phyloP scores from a whole-genome alignment of 2,797 vertebrate species.

The Melanitta fusca region DNA sequence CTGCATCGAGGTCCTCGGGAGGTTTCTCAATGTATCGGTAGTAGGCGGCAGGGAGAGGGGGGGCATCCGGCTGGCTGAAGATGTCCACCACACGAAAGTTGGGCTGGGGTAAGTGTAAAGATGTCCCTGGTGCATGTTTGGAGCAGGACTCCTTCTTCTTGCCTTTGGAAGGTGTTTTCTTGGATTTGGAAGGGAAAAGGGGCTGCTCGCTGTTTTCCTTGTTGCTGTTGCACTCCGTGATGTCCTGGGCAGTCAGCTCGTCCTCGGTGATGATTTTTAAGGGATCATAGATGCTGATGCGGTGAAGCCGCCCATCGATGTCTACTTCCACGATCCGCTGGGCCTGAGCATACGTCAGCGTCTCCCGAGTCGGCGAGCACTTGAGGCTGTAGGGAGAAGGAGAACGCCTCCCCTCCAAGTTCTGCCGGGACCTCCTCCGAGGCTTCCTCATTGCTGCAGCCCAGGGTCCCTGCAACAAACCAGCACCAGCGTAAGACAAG shows the following conservation, averaged over 20 bases:
- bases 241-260: conserved; percentile 96
- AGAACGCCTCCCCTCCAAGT: conserved; percentile 82
- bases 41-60: conserved; percentile 88
- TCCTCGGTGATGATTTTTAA: conserved; percentile 95
- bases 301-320: conserved; percentile 94
- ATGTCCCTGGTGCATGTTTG: conserved; percentile 69
- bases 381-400: conserved; percentile 93
- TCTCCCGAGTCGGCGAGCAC: conserved; percentile 91
- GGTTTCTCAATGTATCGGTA: conserved; percentile 92
- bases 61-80: conserved; percentile 81
- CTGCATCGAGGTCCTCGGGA: conserved; percentile 88
- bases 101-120: conserved; percentile 88
- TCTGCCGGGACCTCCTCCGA: conserved; percentile 87
- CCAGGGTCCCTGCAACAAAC: conserved; percentile 8
- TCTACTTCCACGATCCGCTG: conserved; percentile 98
- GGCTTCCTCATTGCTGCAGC: conserved; percentile 92
- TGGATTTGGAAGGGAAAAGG: conserved; percentile 81
- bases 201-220: conserved; percentile 97
- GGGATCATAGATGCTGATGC: conserved; percentile 94
- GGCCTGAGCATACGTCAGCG: conserved; percentile 94
- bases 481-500: neutral
- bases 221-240: conserved; percentile 97
- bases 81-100: conserved; percentile 89
- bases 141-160: conserved; percentile 88
- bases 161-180: conserved; percentile 84